These are phyloP conservation scores for Acrocephalus kingi DNA, from an alignment of 2,113 vertebrate genomes.

Conservation along the genomic window DNA sequence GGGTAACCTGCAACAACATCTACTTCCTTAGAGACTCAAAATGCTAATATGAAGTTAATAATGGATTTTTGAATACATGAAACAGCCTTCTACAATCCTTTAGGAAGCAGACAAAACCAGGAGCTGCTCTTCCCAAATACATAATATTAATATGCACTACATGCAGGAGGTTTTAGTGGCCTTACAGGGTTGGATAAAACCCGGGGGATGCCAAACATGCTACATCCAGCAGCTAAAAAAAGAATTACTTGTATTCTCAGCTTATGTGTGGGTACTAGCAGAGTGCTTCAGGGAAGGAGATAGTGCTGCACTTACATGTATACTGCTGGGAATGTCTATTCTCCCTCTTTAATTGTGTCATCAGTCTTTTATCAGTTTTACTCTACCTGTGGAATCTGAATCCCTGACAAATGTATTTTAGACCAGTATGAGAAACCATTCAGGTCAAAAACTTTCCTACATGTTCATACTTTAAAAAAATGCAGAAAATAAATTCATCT, in stretches of 20 bases:
- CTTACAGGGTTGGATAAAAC: not conserved
- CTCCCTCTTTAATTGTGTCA: not conserved
- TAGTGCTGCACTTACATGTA: accelerated
- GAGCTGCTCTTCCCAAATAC: not conserved
- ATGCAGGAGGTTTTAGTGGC: not conserved
- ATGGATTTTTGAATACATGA: not conserved
- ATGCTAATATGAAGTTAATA: slow-evolving; percentile 17
- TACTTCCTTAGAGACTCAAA: not conserved
- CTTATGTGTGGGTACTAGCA: not conserved
- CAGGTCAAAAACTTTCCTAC: not conserved
- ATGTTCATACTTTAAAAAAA: not conserved
- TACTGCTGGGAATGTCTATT: not conserved
- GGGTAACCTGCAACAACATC: slow-evolving; percentile 5
- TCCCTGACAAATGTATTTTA: not conserved
- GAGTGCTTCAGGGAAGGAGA: not conserved
- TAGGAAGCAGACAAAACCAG: not conserved
- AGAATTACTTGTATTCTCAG: not conserved
- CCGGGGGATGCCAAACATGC: not conserved
- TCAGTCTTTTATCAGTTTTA: not conserved
- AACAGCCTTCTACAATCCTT: not conserved
- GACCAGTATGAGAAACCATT: not conserved
- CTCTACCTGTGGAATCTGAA: not conserved
- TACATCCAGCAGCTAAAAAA: not conserved
- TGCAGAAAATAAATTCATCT: not conserved
- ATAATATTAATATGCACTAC: not conserved